Conservation (phyloP, 2,797 vertebrate genomes). For the Urosaurus nigricauda region DNA sequence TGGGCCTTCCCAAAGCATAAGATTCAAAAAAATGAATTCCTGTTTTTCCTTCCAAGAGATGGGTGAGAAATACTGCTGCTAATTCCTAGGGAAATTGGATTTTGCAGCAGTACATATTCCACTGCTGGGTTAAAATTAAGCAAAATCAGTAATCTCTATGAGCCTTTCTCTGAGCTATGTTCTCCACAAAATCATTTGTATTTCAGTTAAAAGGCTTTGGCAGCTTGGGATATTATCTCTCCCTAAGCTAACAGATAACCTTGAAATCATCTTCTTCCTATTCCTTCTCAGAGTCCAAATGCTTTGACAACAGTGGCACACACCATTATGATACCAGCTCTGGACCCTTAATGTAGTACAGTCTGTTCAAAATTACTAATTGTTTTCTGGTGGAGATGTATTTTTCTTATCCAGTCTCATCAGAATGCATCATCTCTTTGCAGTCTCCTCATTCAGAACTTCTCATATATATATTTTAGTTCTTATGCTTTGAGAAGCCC, state of each 20-base stretch:
- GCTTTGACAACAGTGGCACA: not conserved
- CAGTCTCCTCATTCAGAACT: not conserved
- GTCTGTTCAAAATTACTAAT: not conserved
- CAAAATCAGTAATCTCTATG: not conserved
- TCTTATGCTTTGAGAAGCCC: slow-evolving; percentile 7
- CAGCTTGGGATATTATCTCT: not conserved
- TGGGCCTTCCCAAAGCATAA: too few species aligned
- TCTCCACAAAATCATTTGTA: not conserved
- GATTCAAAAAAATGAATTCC: not conserved
- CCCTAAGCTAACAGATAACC: not conserved
- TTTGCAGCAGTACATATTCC: not conserved
- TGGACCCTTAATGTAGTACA: not conserved
- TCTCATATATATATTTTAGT: not conserved
- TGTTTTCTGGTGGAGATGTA: not conserved
- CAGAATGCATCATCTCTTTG: not conserved
- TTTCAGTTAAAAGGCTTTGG: not conserved
- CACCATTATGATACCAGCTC: not conserved
- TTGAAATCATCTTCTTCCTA: not conserved
- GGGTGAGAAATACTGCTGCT: not conserved
- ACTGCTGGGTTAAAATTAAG: not conserved
- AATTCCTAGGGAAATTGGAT: not conserved
- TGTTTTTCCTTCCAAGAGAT: not conserved
- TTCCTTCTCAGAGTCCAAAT: not conserved
- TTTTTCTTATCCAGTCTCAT: not conserved
- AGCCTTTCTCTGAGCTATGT: not conserved